Base-by-base conservation (phyloP, 1,140 invertebrate genomes). In the Diuraphis noxia region DNA sequence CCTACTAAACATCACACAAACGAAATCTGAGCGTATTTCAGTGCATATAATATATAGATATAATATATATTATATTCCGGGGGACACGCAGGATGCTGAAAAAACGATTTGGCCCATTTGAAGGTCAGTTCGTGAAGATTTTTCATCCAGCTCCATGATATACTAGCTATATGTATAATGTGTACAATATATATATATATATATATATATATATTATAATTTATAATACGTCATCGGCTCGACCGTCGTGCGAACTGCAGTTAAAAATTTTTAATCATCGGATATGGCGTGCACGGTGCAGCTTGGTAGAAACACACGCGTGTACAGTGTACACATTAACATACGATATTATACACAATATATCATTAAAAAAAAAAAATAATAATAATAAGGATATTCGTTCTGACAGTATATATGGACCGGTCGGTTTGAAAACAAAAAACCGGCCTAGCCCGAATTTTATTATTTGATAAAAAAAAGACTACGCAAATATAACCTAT, bases 291-390 rank as follows among this genome's bases (percentile, higher is more conserved):
- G 49, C 40, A 77, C n/a, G 88, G 38, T 46, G 38, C 40, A 34
- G 19, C 36, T 13, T 40, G 36, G 40, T 40, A 38, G 19, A 77
- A 23, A 63, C 86, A 88, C 36, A 63, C 49, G 52, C 40, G 36
- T 81, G 7, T 25, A 38, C 38, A 30, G 36, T 81, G 7, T 25
- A 38, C 38, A 30, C 36, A 81, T 40, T 81, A 38, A 81, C 36
- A 38, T 72, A 72, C n/a, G 56, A 72, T 72, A 72, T n/a, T 72
- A 72, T 72, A 41, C 38, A 82, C 81, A 36, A 82, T 82, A 82
- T 82, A 82, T 82, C 81, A 82, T 82, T 82, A 82, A 82, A 82
- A 82, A 40, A 40, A 81, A 38, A 72, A 36, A 81, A 79, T 7
- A 63, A 72, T 25, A 52, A 52, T 25, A 52, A 52, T 1, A 72